These are phyloP conservation scores for Montipora cactus DNA, from an alignment of 64 coral and sea anemone species.

Conservation along the genomic window DNA sequence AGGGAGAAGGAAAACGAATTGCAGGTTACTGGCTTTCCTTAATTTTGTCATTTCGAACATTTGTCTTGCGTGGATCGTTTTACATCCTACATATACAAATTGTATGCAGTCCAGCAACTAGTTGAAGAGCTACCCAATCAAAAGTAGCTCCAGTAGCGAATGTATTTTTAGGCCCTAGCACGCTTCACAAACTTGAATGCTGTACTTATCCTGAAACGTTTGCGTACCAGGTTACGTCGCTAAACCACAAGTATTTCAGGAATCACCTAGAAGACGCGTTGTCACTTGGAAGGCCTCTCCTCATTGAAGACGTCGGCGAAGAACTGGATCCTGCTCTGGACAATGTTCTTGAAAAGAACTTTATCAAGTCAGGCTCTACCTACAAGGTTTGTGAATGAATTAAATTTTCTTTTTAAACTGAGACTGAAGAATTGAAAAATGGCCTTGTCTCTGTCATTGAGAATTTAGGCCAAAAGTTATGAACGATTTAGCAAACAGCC, in stretches of 20 bases:
- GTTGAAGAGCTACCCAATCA: too few species aligned
- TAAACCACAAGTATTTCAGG: conserved; percentile 95
- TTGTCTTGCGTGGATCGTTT: too few species aligned
- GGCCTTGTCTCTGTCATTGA: too few species aligned
- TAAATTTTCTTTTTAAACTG: not conserved
- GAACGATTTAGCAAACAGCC: too few species aligned
- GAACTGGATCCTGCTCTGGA: conserved; percentile 92
- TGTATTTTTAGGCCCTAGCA: too few species aligned
- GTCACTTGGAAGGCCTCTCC: conserved; percentile 80
- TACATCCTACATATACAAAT: too few species aligned
- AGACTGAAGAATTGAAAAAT: not conserved
- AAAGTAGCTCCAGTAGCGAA: too few species aligned
- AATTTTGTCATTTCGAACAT: not conserved
- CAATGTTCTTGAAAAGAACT: conserved; percentile 92
- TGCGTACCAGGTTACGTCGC: conserved; percentile 79
- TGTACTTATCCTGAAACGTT: not conserved
- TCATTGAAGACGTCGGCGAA: conserved; percentile 94
- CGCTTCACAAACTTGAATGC: too few species aligned
- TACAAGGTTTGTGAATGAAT: conserved; percentile 54
- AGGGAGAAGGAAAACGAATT: conserved; percentile 86
- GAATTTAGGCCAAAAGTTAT: too few species aligned
- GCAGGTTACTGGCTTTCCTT: conserved; percentile 64
- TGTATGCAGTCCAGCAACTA: too few species aligned
- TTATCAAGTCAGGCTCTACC: conserved; percentile 93
- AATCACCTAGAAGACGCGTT: conserved; percentile 89